phyloP scores from a whole-genome alignment of 2,797 vertebrate species.

The Acestrorhynchus altus region DNA sequence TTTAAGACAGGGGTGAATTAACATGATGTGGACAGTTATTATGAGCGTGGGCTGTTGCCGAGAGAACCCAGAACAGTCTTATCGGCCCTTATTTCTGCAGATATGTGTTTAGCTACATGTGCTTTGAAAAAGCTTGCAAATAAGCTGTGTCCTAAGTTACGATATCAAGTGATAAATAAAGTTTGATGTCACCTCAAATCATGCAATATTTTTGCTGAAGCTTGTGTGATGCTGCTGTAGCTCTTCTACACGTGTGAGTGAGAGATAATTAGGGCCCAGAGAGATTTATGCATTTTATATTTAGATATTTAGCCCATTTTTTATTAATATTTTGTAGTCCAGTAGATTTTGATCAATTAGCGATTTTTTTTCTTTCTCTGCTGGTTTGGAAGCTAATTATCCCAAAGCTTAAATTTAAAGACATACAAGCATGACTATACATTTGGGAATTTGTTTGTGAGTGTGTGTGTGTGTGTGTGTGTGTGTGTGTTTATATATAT shows the following conservation, averaged over 20 bases:
- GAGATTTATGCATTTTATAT: neutral
- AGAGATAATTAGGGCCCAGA: slow-evolving; percentile 1
- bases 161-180: no score
- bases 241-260: neutral
- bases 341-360: neutral
- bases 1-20: slow-evolving; percentile 20
- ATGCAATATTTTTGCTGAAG: neutral
- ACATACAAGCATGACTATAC: neutral
- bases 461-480: no score
- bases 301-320: slow-evolving; percentile 2
- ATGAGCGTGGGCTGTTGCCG: neutral
- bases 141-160: no score
- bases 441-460: neutral
- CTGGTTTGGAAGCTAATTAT: neutral
- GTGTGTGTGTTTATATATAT: no score
- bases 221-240: neutral
- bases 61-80: neutral
- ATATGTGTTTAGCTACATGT: neutral
- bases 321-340: neutral
- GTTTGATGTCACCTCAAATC: neutral
- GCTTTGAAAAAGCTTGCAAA: no score
- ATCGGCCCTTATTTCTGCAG: neutral
- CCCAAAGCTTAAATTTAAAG: neutral
- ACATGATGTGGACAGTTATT: slow-evolving; percentile 26
- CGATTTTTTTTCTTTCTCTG: neutral